These are phyloP conservation scores for Streptopelia turtur DNA, from an alignment of 2,797 vertebrate genomes.

Conservation along the genomic window DNA sequence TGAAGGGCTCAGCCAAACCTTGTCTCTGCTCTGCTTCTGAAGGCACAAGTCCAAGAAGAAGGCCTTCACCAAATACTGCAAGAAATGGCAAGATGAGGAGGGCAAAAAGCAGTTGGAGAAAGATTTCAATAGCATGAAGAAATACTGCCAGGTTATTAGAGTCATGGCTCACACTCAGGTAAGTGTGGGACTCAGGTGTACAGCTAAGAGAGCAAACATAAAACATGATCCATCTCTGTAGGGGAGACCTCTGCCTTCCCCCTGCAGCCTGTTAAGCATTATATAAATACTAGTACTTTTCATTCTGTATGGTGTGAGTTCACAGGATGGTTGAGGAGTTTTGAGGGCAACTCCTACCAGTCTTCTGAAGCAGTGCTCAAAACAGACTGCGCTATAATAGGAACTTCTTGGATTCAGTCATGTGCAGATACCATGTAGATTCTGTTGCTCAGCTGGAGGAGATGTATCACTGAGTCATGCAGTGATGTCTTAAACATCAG, in stretches of 20 bases:
- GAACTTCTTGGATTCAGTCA: neutral
- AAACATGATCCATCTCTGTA: neutral
- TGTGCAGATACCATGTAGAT: neutral
- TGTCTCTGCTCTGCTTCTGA: constrained; percentile 78
- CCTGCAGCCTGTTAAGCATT: neutral
- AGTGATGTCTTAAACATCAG: neutral
- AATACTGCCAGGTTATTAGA: constrained; percentile 95
- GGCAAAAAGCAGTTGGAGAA: constrained; percentile 98
- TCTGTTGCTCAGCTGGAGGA: neutral
- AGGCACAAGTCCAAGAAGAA: constrained; percentile 99
- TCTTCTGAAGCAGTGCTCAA: neutral
- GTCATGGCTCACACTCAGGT: constrained; percentile 97
- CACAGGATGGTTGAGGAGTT: neutral
- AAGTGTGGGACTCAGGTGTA: neutral
- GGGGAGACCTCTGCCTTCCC: neutral
- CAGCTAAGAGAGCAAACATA: neutral
- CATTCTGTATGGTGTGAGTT: neutral
- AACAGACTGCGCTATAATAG: neutral
- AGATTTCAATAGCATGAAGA: constrained; percentile 96
- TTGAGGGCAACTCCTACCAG: fast-evolving
- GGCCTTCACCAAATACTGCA: constrained; percentile 99
- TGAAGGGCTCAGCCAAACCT: constrained; percentile 85
- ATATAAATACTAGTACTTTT: too few relatives aligned
- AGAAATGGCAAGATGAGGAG: constrained; percentile 98
- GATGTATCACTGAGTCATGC: neutral